Conservation (phyloP, 37 sponge, comb jelly and placozoan species). For the Corticium candelabrum region DNA sequence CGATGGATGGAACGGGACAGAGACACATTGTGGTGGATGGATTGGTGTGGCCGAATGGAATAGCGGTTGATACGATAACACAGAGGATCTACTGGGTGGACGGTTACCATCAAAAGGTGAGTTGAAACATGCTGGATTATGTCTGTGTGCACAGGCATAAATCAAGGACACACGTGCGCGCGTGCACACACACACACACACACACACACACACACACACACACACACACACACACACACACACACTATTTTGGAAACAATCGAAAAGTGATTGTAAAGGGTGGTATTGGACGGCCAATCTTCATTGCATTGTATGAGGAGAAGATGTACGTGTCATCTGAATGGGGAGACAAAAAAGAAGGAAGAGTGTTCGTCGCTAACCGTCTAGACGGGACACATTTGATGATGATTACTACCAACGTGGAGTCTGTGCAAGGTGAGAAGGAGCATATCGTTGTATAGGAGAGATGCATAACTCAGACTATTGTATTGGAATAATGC, state of each 20-base stretch:
- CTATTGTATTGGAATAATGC: no score
- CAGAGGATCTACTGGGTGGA: neutral
- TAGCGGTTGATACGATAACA: neutral
- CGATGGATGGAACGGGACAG: neutral
- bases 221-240: conserved; percentile 6
- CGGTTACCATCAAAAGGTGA: neutral
- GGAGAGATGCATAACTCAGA: no score
- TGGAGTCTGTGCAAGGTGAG: no score
- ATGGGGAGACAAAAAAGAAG: neutral
- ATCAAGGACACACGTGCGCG: no score
- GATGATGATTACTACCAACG: no score
- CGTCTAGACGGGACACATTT: neutral
- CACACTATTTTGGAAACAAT: no score
- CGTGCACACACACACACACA: neutral
- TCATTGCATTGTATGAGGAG: neutral
- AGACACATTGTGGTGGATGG: neutral
- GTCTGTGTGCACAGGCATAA: no score
- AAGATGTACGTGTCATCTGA: neutral
- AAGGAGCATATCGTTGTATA: no score
- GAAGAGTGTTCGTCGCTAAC: neutral
- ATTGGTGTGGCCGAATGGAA: neutral
- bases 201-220: conserved; percentile 3
- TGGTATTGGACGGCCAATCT: neutral
- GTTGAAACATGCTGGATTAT: no score
- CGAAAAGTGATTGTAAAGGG: neutral